Conservation (phyloP, 2,113 vertebrate species). For the Lonchura striata region DNA sequence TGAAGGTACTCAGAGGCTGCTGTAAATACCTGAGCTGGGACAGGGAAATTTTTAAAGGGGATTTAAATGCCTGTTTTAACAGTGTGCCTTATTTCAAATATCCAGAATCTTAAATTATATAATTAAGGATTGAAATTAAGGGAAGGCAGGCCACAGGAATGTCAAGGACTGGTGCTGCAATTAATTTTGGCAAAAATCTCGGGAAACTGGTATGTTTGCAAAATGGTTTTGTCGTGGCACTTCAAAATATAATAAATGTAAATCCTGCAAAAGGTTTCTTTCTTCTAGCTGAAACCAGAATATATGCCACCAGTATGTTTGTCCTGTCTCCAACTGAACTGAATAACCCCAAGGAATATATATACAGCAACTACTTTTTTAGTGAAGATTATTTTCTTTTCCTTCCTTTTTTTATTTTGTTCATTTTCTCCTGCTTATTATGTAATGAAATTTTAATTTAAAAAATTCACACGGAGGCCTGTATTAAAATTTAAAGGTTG, state of each 20-base stretch:
- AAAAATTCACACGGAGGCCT: not conserved
- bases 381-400: not conserved
- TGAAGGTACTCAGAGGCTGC: not conserved
- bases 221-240: not conserved
- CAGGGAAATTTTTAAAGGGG: not conserved
- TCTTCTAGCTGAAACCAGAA: not conserved
- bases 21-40: not conserved
- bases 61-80: not conserved
- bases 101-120: not conserved
- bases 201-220: not conserved
- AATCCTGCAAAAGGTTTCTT: not conserved
- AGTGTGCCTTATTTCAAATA: not conserved
- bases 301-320: not conserved
- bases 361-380: not conserved
- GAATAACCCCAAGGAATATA: not conserved
- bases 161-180: not conserved
- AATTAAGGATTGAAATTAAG: not conserved
- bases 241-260: not conserved
- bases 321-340: not conserved
- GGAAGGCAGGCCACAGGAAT: not conserved
- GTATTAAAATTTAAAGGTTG: conserved; percentile 1
- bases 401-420: not conserved
- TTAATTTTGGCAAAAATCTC: not conserved
- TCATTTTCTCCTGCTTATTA: not conserved
- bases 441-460: not conserved